These are phyloP conservation scores for Ibidorhyncha struthersii DNA, from an alignment of 2,113 vertebrate genomes.

Conservation along the genomic window DNA sequence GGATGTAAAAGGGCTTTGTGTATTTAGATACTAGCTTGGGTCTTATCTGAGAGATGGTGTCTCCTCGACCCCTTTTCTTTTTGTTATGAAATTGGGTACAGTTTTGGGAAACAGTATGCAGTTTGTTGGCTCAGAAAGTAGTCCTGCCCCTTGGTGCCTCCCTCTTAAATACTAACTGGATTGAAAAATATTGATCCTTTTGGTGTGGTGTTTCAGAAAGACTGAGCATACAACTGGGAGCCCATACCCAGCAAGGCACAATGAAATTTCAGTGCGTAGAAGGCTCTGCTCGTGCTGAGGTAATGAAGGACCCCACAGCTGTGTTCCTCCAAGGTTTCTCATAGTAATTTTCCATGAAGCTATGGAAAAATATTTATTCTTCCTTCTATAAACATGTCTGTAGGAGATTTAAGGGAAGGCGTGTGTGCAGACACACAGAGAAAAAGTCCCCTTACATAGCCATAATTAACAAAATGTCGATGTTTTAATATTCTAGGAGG, in stretches of 20 bases:
- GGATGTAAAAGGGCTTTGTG: background rate
- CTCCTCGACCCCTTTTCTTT: background rate
- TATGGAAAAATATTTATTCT: constrained; percentile 71
- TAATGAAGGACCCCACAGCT: constrained; percentile 57
- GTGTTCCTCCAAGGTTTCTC: constrained; percentile 55
- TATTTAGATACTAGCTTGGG: background rate
- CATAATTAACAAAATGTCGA: constrained; percentile 34
- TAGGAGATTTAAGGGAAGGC: constrained; percentile 54
- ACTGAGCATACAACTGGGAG: background rate
- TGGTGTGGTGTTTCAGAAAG: background rate
- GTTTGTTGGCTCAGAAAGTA: background rate
- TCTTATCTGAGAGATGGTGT: background rate
- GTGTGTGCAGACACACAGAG: background rate
- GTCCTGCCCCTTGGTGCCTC: background rate
- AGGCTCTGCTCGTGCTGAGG: constrained; percentile 17
- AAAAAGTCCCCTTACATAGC: constrained; percentile 30
- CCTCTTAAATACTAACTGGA: background rate
- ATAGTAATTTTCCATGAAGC: constrained; percentile 67
- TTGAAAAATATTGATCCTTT: background rate
- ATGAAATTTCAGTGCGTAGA: background rate
- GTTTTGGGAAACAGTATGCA: background rate
- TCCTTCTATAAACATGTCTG: constrained; percentile 64
- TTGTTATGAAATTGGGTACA: background rate
- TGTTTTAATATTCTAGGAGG: background rate
- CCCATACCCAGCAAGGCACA: background rate